Conservation (phyloP, 2,797 vertebrate genomes). For the Rhinophrynus dorsalis region DNA sequence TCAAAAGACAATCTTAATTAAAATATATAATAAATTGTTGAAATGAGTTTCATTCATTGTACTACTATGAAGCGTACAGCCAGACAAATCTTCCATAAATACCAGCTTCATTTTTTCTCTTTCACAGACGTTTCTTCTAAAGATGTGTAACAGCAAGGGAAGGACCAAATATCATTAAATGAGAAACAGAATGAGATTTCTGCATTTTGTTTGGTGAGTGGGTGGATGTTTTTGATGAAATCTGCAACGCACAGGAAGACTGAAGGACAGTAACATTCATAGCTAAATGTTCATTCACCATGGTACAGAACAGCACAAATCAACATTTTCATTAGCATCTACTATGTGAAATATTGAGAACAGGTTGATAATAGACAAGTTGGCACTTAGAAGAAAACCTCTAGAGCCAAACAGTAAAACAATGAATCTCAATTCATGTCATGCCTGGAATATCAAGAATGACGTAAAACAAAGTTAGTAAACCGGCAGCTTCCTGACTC, state of each 20-base stretch:
- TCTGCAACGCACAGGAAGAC: background rate
- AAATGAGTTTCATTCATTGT: background rate
- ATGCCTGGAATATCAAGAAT: background rate
- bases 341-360: background rate
- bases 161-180: background rate
- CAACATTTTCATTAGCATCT: background rate
- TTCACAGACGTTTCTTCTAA: too few species aligned
- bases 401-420: background rate
- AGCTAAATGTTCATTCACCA: background rate
- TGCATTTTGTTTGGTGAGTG: background rate
- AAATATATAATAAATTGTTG: background rate
- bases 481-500: slow-evolving; percentile 5
- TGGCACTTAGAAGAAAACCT: background rate
- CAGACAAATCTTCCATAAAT: too few species aligned
- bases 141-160: background rate
- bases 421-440: slow-evolving; percentile 21
- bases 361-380: background rate
- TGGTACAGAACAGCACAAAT: background rate
- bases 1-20: too few species aligned
- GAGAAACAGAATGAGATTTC: background rate
- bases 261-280: background rate
- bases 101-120: too few species aligned
- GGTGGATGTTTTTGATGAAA: background rate
- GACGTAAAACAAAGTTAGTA: slow-evolving; percentile 17
- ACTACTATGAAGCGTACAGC: background rate